phyloP scores from a whole-genome alignment of 2,888 invertebrate species.

The Oegoconia quadripuncta region DNA sequence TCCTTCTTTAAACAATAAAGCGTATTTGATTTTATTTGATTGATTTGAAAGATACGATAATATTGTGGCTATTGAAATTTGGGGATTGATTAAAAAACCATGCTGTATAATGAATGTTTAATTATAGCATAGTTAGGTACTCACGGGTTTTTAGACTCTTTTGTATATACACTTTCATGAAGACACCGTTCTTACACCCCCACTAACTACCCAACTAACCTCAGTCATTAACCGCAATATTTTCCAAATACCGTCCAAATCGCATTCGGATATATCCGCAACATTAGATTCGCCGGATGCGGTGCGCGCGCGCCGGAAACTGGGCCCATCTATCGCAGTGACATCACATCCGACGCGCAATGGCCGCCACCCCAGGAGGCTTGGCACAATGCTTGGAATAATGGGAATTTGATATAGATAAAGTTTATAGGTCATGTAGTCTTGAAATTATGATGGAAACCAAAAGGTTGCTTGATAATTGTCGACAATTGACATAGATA shows the following conservation, averaged over 20 bases:
- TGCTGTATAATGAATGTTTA: too few relatives aligned
- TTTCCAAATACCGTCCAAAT: conserved; percentile 54
- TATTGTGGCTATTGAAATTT: too few relatives aligned
- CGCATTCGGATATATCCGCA: conserved; percentile 59
- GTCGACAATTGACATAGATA: too few relatives aligned
- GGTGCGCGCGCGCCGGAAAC: conserved; percentile 61
- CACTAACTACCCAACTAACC: conserved; percentile 32
- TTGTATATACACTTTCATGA: background rate
- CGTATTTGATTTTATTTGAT: too few relatives aligned
- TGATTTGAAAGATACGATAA: too few relatives aligned
- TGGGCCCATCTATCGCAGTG: conserved; percentile 55
- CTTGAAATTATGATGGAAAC: too few relatives aligned
- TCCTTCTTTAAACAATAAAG: too few relatives aligned
- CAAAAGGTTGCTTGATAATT: too few relatives aligned
- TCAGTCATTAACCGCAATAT: conserved; percentile 57
- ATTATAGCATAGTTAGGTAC: too few relatives aligned
- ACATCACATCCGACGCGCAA: conserved; percentile 49
- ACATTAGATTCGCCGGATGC: conserved; percentile 55
- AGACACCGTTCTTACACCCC: background rate
- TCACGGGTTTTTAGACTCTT: background rate
- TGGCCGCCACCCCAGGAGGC: conserved; percentile 24
- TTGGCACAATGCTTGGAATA: conserved; percentile 8
- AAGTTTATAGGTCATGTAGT: too few relatives aligned
- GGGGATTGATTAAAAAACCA: too few relatives aligned
- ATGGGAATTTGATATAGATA: conserved; percentile 2